Conservation (phyloP, 2,113 vertebrate genomes). For the Cairina moschata region DNA sequence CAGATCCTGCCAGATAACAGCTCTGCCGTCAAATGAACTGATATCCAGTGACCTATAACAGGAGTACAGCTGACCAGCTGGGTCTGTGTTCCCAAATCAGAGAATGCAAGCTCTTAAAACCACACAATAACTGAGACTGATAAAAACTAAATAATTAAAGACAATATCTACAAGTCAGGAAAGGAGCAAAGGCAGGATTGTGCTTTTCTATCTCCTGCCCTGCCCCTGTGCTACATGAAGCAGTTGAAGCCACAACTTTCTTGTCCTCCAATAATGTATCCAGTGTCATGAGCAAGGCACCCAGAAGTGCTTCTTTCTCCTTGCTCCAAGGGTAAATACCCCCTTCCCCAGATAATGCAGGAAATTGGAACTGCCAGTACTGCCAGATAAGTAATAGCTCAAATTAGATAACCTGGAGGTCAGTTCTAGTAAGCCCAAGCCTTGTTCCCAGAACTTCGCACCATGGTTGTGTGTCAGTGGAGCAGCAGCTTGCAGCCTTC, state of each 20-base stretch:
- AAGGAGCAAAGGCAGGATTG: neutral
- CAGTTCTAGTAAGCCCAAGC: neutral
- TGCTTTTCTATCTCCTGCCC: neutral
- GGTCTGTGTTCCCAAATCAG: neutral
- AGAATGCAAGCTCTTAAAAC: accelerated
- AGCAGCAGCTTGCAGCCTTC: neutral
- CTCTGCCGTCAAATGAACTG: neutral
- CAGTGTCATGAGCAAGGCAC: neutral
- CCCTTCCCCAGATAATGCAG: neutral
- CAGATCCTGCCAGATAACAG: neutral
- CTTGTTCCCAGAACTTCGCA: neutral
- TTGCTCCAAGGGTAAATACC: neutral
- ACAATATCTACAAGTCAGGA: neutral
- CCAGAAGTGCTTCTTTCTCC: neutral
- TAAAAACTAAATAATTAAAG: neutral
- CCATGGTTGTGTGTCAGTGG: neutral
- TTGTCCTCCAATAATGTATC: neutral
- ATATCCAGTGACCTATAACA: neutral
- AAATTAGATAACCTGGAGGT: neutral
- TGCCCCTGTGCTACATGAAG: neutral
- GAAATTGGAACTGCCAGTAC: neutral
- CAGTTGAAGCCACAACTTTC: neutral
- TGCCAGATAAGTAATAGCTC: neutral
- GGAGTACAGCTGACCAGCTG: neutral
- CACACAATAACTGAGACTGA: neutral